Conservation (phyloP, 2,888 invertebrate species). For the Sarcophaga caerulescens region DNA sequence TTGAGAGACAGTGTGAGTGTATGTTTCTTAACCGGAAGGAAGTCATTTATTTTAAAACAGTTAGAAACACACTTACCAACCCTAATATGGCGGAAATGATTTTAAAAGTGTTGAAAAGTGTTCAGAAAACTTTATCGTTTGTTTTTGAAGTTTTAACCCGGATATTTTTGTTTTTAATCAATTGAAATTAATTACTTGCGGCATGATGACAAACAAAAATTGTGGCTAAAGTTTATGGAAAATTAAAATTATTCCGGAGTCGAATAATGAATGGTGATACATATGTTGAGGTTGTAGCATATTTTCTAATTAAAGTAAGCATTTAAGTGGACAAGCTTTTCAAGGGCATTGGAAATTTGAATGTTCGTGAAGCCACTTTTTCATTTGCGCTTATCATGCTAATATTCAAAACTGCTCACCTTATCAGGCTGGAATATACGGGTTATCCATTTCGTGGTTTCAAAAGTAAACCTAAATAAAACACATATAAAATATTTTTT, state of each 20-base stretch:
- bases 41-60: constrained; percentile 47
- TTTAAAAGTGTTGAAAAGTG: constrained; percentile 42
- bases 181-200: constrained; percentile 50
- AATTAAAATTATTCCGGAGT: neutral
- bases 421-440: too few species aligned
- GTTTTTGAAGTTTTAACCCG: constrained; percentile 31
- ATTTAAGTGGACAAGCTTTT: too few species aligned
- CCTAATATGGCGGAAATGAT: constrained; percentile 17
- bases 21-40: constrained; percentile 43
- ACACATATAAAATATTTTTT: too few species aligned
- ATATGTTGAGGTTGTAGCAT: too few species aligned
- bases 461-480: too few species aligned
- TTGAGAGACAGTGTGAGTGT: neutral
- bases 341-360: too few species aligned
- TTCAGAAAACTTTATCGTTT: constrained; percentile 17
- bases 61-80: constrained; percentile 30
- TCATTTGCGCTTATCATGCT: too few species aligned
- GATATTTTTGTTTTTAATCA: constrained; percentile 23
- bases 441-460: too few species aligned
- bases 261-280: too few species aligned
- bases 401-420: too few species aligned
- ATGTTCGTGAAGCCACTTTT: too few species aligned
- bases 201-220: neutral
- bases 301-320: too few species aligned
- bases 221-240: neutral